These are phyloP conservation scores for Lordiphosa andalusiaca DNA, from an alignment of 2,888 invertebrate species.

Conservation along the genomic window DNA sequence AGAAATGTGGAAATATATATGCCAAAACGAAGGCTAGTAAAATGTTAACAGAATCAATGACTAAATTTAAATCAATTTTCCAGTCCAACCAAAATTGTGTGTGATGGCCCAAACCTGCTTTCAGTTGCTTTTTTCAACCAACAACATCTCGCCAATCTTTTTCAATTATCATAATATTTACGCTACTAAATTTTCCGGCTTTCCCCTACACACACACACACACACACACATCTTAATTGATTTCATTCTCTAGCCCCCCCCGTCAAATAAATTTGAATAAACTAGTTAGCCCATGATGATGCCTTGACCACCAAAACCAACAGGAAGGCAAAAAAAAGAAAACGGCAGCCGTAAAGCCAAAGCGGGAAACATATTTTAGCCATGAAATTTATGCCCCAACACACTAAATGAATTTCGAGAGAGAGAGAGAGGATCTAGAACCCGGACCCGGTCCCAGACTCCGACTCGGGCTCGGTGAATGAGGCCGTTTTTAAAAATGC, in stretches of 20 bases:
- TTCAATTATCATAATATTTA: constrained; percentile 5
- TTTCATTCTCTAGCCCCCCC: constrained; percentile 40
- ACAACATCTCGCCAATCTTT: background rate
- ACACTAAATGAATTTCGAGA: constrained; percentile 52
- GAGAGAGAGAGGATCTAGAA: constrained; percentile 20
- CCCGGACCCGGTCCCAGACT: constrained; percentile 15
- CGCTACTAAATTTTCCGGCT: constrained; percentile 5
- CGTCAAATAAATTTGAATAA: constrained; percentile 46
- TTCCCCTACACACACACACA: constrained; percentile 3
- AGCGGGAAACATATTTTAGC: constrained; percentile 58
- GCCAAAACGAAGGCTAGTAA: no score
- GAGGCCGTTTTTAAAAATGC: constrained; percentile 36
- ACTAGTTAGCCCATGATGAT: constrained; percentile 38
- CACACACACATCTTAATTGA: constrained; percentile 49
- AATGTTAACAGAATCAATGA: no score
- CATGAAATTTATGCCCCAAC: constrained; percentile 66
- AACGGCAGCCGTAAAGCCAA: constrained; percentile 26
- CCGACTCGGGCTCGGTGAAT: constrained; percentile 6
- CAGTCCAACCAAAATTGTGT: no score
- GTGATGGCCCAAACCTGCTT: no score
- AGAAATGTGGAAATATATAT: no score
- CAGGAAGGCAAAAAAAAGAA: constrained; percentile 11
- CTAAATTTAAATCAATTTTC: no score
- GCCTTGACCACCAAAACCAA: constrained; percentile 20
- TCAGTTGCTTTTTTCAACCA: no score